A percentile compares a stretch with the other conserved stretches of the same genome.
Evolutionary conservation across 2,797 vertebrate species (phyloP).

Genomic region (Eulemur mongoz): DNA sequence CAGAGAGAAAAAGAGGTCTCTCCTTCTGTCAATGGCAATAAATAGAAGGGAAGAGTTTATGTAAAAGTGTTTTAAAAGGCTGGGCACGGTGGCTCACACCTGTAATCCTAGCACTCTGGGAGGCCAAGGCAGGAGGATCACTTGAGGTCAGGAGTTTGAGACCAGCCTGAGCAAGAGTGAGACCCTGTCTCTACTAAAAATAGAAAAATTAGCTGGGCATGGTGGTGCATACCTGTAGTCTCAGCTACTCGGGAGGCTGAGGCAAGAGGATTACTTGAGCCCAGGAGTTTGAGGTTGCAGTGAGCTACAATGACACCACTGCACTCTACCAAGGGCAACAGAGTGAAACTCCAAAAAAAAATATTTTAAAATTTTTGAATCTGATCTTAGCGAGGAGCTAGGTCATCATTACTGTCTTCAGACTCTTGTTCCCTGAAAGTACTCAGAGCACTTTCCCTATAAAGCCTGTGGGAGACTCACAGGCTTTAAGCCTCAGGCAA

Average conservation of each 20-base stretch:
- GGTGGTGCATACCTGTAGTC: not conserved
- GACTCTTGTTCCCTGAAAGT: not conserved
- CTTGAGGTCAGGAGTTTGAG: not conserved
- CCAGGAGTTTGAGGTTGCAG: not conserved
- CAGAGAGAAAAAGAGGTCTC: not conserved
- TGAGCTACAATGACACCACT: not conserved
- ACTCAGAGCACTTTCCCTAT: not conserved
- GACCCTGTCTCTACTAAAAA: not conserved
- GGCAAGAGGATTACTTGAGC: not conserved
- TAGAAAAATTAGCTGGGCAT: not conserved
- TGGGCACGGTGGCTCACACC: not conserved
- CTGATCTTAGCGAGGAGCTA: not conserved
- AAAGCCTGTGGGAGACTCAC: not conserved
- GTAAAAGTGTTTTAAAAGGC: not conserved
- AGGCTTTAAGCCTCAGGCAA: not conserved
- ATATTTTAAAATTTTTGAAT: not conserved
- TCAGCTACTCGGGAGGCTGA: not conserved
- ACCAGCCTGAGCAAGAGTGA: not conserved
- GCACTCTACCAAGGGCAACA: not conserved
- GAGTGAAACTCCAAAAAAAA: not conserved
- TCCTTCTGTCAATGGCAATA: not conserved
- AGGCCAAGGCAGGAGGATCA: not conserved
- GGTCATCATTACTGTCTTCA: not conserved
- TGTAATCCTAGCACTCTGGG: not conserved
- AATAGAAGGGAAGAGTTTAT: not conserved